Percentiles rank a stretch among this genome's conserved stretches.
Evolutionary conservation across 2,797 vertebrate genomes (phyloP).

Genomic region (Merluccius polli): DNA sequence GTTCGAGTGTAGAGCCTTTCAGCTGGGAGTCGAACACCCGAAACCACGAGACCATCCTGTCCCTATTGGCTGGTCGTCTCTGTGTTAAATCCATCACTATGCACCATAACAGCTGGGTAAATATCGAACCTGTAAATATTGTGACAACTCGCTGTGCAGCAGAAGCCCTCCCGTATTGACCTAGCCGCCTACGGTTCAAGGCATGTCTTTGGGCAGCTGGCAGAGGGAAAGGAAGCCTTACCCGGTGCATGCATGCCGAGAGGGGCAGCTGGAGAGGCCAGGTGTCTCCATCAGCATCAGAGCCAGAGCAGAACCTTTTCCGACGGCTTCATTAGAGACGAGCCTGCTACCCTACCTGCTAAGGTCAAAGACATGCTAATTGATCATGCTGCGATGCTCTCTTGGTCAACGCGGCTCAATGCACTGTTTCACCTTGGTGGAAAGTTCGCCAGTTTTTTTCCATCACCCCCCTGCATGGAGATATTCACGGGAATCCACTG

Average conservation of each 20-base stretch:
- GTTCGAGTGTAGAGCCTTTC: background rate
- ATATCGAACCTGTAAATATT: background rate
- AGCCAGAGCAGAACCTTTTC: slow-evolving; percentile 13
- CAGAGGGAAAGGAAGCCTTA: background rate
- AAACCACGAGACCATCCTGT: background rate
- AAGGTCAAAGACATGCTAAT: slow-evolving; percentile 27
- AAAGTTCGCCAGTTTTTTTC: too few species aligned
- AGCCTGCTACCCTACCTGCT: slow-evolving; percentile 11
- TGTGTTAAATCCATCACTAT: background rate
- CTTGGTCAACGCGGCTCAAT: background rate
- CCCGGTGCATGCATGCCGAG: background rate
- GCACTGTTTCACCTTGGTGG: too few species aligned
- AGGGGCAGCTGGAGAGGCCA: slow-evolving; percentile 4
- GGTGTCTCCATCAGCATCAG: slow-evolving; percentile 1
- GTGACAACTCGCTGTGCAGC: too few species aligned
- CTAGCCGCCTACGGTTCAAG: background rate
- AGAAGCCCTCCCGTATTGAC: too few species aligned
- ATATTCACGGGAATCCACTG: too few species aligned
- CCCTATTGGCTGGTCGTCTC: background rate
- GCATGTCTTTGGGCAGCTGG: slow-evolving; percentile 19
- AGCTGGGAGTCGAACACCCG: background rate
- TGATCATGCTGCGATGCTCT: slow-evolving; percentile 19
- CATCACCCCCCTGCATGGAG: too few species aligned
- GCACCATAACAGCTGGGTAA: background rate
- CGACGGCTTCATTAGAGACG: slow-evolving; percentile 27